Percentiles rank a stretch among this genome's conserved stretches.
Evolutionary conservation across 1,140 invertebrate genomes (phyloP).

Genomic region (Mercenaria mercenaria): DNA sequence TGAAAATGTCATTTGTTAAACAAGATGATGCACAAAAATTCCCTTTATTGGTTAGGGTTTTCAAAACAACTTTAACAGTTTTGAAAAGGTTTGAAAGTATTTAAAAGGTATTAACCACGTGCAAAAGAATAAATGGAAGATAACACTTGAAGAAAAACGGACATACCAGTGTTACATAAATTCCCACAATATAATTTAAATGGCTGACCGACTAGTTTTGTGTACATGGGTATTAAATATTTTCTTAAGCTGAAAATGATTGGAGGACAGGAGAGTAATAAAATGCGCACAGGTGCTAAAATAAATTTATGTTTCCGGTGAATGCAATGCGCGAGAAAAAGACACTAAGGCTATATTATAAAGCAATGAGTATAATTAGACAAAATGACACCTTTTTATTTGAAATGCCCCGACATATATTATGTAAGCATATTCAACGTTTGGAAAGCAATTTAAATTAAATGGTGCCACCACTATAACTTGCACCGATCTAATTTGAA

Average conservation of each 20-base stretch:
- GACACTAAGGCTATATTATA: too few relatives aligned
- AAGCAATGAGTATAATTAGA: too few relatives aligned
- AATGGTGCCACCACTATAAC: too few relatives aligned
- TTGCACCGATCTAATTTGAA: too few relatives aligned
- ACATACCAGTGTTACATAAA: slow-evolving; percentile 35
- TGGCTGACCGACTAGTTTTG: slow-evolving; percentile 31
- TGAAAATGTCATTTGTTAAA: slow-evolving; percentile 45
- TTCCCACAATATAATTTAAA: slow-evolving; percentile 33
- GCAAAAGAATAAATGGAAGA: slow-evolving; percentile 16
- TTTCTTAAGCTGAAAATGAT: slow-evolving; percentile 31
- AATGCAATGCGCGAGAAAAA: background rate
- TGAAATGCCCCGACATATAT: too few relatives aligned
- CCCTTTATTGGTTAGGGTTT: slow-evolving; percentile 28
- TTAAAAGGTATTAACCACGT: slow-evolving; percentile 47
- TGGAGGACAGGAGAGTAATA: background rate
- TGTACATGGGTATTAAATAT: slow-evolving; percentile 17
- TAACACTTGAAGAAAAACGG: slow-evolving; percentile 24
- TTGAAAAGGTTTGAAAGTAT: slow-evolving; percentile 20
- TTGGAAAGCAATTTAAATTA: too few relatives aligned
- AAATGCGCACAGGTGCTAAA: slow-evolving; percentile 40
- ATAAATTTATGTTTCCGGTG: slow-evolving; percentile 37
- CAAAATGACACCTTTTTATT: too few relatives aligned
- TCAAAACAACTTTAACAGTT: slow-evolving; percentile 1
- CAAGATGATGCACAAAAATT: slow-evolving; percentile 43
- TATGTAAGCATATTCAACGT: too few relatives aligned